These are phyloP conservation scores for Microctenopoma lineatum DNA, from an alignment of 2,797 vertebrate genomes.

Conservation along the genomic window DNA sequence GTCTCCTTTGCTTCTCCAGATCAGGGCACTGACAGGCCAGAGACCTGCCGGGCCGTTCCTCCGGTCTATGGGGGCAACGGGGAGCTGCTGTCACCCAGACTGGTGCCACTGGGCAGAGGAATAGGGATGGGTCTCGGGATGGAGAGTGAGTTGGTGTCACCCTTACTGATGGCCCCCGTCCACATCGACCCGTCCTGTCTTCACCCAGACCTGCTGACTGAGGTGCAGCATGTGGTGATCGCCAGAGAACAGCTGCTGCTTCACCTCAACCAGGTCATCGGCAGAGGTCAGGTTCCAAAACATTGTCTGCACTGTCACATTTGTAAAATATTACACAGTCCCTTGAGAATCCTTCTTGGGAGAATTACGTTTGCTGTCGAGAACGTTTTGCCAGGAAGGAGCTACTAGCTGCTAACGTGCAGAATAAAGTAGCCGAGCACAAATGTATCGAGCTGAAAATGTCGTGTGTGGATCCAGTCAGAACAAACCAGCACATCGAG, in stretches of 20 bases:
- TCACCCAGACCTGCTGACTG: conserved; percentile 94
- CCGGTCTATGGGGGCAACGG: conserved; percentile 83
- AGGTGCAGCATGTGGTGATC: conserved; percentile 96
- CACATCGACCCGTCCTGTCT: conserved; percentile 93
- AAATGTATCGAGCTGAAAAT: background rate
- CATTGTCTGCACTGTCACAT: background rate
- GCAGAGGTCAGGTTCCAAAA: conserved; percentile 88
- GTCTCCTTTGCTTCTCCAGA: conserved; percentile 80
- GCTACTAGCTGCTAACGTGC: conserved; percentile 1
- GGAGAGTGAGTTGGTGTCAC: conserved; percentile 92
- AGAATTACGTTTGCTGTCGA: background rate
- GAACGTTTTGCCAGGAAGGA: background rate
- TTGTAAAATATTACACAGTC: background rate
- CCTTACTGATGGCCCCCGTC: conserved; percentile 89
- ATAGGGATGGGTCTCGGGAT: conserved; percentile 65
- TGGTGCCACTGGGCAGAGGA: conserved; percentile 73
- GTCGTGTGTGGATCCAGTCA: background rate
- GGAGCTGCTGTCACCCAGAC: conserved; percentile 89
- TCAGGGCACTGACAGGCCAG: conserved; percentile 90
- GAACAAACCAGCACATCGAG: background rate
- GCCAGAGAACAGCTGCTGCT: conserved; percentile 91
- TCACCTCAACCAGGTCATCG: conserved; percentile 94
- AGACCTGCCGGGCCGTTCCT: conserved; percentile 89
- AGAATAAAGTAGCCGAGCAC: background rate
- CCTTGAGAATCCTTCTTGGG: too few relatives aligned